Evolutionary conservation across 2,797 vertebrate genomes (phyloP).

Genomic region (Prunella strophiata): DNA sequence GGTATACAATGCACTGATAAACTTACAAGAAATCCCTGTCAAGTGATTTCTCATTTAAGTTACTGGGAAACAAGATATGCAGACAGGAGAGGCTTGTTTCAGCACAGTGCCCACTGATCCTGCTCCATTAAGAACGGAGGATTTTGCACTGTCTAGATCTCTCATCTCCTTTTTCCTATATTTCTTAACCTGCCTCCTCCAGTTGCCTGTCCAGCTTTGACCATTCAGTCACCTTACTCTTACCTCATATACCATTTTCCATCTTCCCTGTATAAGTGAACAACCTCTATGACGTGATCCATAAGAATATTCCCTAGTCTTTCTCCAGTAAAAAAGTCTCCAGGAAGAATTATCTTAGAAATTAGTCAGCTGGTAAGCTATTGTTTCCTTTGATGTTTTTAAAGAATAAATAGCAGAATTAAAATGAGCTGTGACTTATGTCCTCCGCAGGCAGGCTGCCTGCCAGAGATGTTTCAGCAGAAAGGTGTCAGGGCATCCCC

Average conservation of each 20-base stretch:
- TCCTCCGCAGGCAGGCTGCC: not conserved
- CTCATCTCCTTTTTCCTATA: not conserved
- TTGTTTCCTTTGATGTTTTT: not conserved
- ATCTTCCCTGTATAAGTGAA: not conserved
- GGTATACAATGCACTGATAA: not conserved
- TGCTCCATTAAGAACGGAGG: not conserved
- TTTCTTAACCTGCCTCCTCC: not conserved
- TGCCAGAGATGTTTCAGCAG: not conserved
- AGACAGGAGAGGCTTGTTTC: not conserved
- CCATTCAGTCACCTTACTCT: not conserved
- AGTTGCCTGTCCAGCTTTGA: not conserved
- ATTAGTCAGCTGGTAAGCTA: not conserved
- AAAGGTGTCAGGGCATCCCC: rapidly evolving
- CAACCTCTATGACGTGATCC: not conserved
- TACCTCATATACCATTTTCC: not conserved
- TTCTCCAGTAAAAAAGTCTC: not conserved
- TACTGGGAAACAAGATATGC: not conserved
- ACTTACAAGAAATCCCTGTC: conserved; percentile 10
- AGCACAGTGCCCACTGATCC: not conserved
- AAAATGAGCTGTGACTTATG: not conserved
- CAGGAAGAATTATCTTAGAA: not conserved
- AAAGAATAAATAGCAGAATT: not conserved
- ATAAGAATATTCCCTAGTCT: not conserved
- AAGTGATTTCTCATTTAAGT: not conserved
- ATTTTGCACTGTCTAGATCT: not conserved